A percentile compares a stretch with the other conserved stretches of the same genome.
Evolutionary conservation across 2,113 vertebrate species (phyloP).

Genomic region (Plecotus auritus): DNA sequence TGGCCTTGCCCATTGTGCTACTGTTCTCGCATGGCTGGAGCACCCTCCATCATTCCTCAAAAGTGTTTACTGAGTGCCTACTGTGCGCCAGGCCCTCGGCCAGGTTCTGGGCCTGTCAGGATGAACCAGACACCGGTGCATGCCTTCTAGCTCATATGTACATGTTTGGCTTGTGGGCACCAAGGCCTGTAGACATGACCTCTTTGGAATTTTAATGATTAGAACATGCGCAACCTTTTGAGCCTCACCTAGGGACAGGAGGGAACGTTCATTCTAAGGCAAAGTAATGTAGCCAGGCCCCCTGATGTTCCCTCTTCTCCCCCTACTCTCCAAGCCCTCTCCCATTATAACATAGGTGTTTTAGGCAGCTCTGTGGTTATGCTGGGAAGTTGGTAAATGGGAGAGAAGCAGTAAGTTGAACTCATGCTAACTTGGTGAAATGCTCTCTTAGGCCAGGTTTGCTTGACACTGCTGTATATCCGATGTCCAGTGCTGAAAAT

Average conservation of each 20-base stretch:
- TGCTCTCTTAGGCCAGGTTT: neutral
- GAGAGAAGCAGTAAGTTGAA: neutral
- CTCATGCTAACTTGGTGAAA: neutral
- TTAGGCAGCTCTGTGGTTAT: neutral
- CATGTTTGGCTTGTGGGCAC: neutral
- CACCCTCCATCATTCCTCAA: neutral
- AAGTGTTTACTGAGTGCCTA: neutral
- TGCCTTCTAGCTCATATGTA: neutral
- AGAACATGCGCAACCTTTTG: neutral
- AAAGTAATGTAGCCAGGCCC: neutral
- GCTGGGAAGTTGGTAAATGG: neutral
- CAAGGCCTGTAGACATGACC: neutral
- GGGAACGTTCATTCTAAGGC: neutral
- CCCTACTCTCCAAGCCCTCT: too few species aligned
- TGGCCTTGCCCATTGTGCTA: neutral
- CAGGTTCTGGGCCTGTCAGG: neutral
- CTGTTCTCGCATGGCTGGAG: neutral
- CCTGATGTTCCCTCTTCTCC: too few species aligned
- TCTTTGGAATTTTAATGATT: neutral
- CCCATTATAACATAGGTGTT: neutral
- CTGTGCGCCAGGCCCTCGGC: fast-evolving
- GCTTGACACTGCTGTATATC: neutral
- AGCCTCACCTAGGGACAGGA: neutral
- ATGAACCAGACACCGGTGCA: neutral
- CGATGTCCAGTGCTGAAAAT: neutral